Evolutionary conservation across 2,888 invertebrate species (phyloP), one percentile per base, ranked within the genome.

Genomic region (Torymus tubicola): DNA sequence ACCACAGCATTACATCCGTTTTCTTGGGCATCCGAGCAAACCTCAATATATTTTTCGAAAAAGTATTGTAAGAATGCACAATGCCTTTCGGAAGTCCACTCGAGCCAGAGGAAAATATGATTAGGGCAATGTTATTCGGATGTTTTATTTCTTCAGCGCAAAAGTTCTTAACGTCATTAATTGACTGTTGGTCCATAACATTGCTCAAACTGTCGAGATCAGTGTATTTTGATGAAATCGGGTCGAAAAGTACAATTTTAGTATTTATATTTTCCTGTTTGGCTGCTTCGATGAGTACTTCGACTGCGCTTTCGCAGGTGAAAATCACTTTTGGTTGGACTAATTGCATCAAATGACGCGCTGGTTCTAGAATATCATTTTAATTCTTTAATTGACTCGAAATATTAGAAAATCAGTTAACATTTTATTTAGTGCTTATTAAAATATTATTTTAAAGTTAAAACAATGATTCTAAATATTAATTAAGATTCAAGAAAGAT

Each of bases 71-170:
- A 1, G 88, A 84, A 1, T 88, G 63, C 2, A 87, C 83, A 0
- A 87, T 86, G 2, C 87, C 88, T 57, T 90, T 90, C 0, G 90
- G 88, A 2, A 85, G 55, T 0, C 88, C 89, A 0, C 88, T 89
- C 0, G 87, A 88, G 0, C 90, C 90, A 0, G 90, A 90, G 1
- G 89, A 88, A 53, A 86, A 89, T 2, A 89, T 53, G 0, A 90
- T 84, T 3, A 84, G 10, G 0, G 85, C 85, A 0, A 87, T 85
- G 14, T 61, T 64, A 13, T 80, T n/a, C 0, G 42, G 60, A 58
- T 77, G 83, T 58, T 73, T 64, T 5, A 80, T 58, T 60, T 68
- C 52, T 14, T 57, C 68, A 2, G 64, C 52, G 2, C 72, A 63
- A 58, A 88, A 89, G 2, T 73, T 82, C 13, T 69, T 18, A 11